Percentiles rank a stretch among this genome's conserved stretches.
phyloP scores from a whole-genome alignment of 2,888 invertebrate species.

The Chrysomela aeneicollis region DNA sequence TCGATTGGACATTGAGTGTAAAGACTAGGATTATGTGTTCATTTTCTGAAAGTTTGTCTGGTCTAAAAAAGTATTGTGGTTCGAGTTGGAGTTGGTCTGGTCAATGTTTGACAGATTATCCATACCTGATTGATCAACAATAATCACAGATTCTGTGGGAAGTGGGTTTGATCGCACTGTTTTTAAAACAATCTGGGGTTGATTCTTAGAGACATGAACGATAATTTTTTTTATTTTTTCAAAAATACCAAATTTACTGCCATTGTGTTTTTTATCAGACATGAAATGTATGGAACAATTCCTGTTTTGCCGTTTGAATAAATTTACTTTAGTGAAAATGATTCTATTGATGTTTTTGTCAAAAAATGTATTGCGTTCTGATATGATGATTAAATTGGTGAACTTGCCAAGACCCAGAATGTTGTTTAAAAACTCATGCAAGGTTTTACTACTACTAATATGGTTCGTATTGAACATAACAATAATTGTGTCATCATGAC shows the following conservation, averaged over 20 bases:
- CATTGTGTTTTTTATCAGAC: background rate
- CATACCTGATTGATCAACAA: conserved; percentile 8
- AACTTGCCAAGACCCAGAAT: conserved; percentile 17
- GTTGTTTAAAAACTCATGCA: conserved; percentile 15
- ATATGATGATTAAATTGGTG: conserved; percentile 9
- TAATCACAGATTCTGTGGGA: conserved; percentile 8
- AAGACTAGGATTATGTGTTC: conserved; percentile 10
- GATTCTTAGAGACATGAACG: conserved; percentile 6
- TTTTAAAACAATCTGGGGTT: conserved; percentile 5
- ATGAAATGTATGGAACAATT: conserved; percentile 3
- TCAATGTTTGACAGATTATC: background rate
- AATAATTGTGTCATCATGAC: conserved; percentile 6
- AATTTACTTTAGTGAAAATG: conserved; percentile 10
- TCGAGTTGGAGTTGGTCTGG: background rate
- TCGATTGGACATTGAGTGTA: conserved; percentile 14
- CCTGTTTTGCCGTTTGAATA: conserved; percentile 11
- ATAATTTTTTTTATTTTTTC: conserved; percentile 5
- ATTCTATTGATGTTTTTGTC: conserved; percentile 15
- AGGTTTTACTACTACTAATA: conserved; percentile 4
- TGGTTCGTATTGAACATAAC: background rate
- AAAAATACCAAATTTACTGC: conserved; percentile 11
- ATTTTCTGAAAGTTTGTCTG: background rate
- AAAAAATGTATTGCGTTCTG: conserved; percentile 7
- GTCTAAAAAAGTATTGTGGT: conserved; percentile 7
- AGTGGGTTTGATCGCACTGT: background rate